These are phyloP conservation scores for Euspilapteryx auroguttella DNA, from an alignment of 2,888 invertebrate genomes.

Conservation along the genomic window DNA sequence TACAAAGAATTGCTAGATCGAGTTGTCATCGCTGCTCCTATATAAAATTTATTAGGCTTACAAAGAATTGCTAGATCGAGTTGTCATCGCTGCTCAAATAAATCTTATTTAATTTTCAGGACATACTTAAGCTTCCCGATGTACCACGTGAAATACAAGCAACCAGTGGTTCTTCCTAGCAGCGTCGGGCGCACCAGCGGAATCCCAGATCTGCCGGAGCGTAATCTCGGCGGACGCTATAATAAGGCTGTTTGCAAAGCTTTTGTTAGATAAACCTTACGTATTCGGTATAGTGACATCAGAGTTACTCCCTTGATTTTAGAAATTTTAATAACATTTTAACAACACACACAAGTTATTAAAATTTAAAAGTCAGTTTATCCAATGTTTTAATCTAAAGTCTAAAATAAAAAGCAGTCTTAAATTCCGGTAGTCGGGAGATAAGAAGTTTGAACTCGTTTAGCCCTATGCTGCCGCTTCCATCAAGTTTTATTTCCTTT, in stretches of 20 bases:
- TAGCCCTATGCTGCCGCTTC: constrained; percentile 56
- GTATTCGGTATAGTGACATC: background rate
- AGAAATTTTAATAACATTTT: background rate
- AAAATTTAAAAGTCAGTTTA: background rate
- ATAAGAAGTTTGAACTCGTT: constrained; percentile 65
- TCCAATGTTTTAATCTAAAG: constrained; percentile 18
- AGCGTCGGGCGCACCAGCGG: constrained; percentile 47
- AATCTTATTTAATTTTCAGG: too few species aligned
- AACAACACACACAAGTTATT: background rate
- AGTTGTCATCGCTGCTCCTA: too few species aligned
- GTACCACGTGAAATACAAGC: constrained; percentile 61
- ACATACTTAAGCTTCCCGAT: constrained; percentile 58
- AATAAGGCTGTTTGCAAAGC: constrained; percentile 55
- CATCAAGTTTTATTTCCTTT: constrained; percentile 63
- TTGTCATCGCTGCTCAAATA: too few species aligned
- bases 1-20: too few species aligned
- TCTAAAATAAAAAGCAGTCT: constrained; percentile 61
- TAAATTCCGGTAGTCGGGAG: constrained; percentile 65
- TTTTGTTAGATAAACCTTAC: constrained; percentile 29
- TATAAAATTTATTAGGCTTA: too few species aligned
- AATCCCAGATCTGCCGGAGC: constrained; percentile 54
- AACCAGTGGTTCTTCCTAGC: constrained; percentile 55
- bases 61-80: too few species aligned
- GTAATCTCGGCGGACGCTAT: constrained; percentile 59
- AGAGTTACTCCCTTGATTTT: background rate